phyloP scores from a whole-genome alignment of 2,888 invertebrate species.

The Dascillus cervinus region DNA sequence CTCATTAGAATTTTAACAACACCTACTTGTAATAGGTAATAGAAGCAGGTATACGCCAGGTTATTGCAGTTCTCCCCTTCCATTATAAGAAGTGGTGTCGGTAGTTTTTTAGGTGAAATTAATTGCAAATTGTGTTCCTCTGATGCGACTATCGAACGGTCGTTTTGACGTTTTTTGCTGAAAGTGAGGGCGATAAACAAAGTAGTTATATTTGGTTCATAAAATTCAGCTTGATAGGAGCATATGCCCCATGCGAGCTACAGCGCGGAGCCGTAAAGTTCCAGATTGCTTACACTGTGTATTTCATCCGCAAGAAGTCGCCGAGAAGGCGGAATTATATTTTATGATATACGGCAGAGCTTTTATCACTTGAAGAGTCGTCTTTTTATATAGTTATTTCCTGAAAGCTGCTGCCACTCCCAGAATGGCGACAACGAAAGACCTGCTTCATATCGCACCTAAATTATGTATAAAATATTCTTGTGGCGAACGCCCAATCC shows the following conservation, averaged over 20 bases:
- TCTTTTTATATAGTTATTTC: slow-evolving; percentile 19
- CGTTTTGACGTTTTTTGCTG: no score
- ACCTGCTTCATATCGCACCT: slow-evolving; percentile 22
- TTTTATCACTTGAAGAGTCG: slow-evolving; percentile 24
- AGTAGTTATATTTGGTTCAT: slow-evolving; percentile 33
- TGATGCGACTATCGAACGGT: no score
- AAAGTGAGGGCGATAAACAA: slow-evolving; percentile 23
- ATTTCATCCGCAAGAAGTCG: slow-evolving; percentile 26
- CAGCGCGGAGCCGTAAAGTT: slow-evolving; percentile 23
- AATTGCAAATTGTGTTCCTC: no score
- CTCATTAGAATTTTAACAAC: no score
- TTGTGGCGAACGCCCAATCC: slow-evolving; percentile 34
- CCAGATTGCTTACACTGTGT: slow-evolving; percentile 29
- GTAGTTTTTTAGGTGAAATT: no score
- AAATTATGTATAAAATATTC: slow-evolving; percentile 27
- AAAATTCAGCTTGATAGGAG: slow-evolving; percentile 31
- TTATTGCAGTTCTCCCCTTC: no score
- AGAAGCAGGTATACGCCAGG: no score
- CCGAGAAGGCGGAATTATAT: slow-evolving; percentile 24
- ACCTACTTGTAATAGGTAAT: no score
- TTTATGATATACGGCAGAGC: slow-evolving; percentile 23
- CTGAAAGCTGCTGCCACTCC: slow-evolving; percentile 19
- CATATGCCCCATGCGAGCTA: slow-evolving; percentile 30
- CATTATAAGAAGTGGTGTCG: no score
- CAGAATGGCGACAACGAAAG: slow-evolving; percentile 20